Evolutionary conservation across 2,113 vertebrate genomes (phyloP).

Genomic region (Tragelaphus imberbis): DNA sequence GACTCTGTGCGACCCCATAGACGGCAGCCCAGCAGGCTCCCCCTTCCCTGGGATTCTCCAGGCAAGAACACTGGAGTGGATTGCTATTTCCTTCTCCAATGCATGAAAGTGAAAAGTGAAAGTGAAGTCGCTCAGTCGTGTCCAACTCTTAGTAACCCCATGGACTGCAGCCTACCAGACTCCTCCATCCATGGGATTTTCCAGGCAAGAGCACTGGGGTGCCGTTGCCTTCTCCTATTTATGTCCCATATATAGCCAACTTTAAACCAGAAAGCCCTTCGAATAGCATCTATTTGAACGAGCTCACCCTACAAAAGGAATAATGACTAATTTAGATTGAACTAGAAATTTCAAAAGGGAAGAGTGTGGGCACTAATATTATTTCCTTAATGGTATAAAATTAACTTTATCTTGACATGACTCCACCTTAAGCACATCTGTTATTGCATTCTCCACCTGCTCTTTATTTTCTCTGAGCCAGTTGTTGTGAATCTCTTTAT

Average conservation of each 20-base stretch:
- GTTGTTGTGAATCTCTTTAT: background rate
- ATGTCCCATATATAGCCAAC: background rate
- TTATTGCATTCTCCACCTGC: background rate
- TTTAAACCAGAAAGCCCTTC: background rate
- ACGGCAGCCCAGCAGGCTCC: too few relatives aligned
- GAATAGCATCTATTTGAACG: background rate
- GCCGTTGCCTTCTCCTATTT: background rate
- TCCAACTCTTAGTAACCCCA: too few relatives aligned
- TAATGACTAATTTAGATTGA: background rate
- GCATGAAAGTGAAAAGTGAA: too few relatives aligned
- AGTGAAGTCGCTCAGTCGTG: too few relatives aligned
- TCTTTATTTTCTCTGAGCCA: background rate
- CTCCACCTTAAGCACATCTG: background rate
- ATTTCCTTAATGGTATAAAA: background rate
- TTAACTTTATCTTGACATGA: background rate
- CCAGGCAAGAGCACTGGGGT: too few relatives aligned
- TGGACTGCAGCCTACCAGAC: too few relatives aligned
- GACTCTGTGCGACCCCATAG: too few relatives aligned
- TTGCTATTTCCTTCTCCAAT: too few relatives aligned
- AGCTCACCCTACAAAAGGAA: background rate
- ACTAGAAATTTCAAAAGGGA: background rate
- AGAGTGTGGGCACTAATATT: too few relatives aligned
- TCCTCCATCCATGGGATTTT: too few relatives aligned
- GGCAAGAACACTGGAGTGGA: too few relatives aligned
- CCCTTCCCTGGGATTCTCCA: too few relatives aligned